These are phyloP conservation scores for Lymantria monacha DNA, from an alignment of 2,888 invertebrate species.

Conservation along the genomic window DNA sequence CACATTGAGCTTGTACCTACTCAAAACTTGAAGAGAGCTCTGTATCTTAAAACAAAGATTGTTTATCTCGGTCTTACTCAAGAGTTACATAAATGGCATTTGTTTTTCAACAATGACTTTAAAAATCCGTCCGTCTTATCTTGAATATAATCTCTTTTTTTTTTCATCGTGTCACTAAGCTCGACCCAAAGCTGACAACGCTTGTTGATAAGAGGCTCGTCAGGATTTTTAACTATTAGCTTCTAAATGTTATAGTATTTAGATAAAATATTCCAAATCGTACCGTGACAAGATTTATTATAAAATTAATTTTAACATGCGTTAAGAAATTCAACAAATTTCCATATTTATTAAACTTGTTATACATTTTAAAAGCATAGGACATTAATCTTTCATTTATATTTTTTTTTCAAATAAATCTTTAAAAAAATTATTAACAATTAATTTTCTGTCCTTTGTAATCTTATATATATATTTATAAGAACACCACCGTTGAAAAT, in stretches of 20 bases:
- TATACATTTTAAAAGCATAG: too few species aligned
- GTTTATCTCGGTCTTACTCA: slow-evolving; percentile 24
- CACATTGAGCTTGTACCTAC: slow-evolving; percentile 4
- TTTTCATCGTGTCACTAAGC: slow-evolving; percentile 47
- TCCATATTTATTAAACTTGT: too few species aligned
- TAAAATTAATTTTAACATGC: background rate
- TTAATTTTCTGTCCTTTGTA: too few species aligned
- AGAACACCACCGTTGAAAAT: too few species aligned
- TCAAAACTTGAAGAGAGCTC: slow-evolving; percentile 12
- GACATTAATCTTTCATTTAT: too few species aligned
- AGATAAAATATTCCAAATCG: slow-evolving; percentile 24
- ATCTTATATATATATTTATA: too few species aligned
- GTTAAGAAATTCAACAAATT: too few species aligned
- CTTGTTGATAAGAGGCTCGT: slow-evolving; percentile 45
- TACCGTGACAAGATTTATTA: slow-evolving; percentile 3
- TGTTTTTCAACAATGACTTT: slow-evolving; percentile 38
- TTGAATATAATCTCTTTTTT: slow-evolving; percentile 47
- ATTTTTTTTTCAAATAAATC: too few species aligned
- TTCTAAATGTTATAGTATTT: slow-evolving; percentile 37
- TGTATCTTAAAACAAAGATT: slow-evolving; percentile 32
- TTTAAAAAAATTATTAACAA: too few species aligned
- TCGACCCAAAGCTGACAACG: slow-evolving; percentile 35
- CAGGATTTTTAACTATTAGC: slow-evolving; percentile 46
- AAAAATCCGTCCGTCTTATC: slow-evolving; percentile 39
- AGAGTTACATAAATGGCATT: slow-evolving; percentile 36